These are phyloP conservation scores for Trichoplusia ni DNA, from an alignment of 1,140 invertebrate species.

Conservation along the genomic window DNA sequence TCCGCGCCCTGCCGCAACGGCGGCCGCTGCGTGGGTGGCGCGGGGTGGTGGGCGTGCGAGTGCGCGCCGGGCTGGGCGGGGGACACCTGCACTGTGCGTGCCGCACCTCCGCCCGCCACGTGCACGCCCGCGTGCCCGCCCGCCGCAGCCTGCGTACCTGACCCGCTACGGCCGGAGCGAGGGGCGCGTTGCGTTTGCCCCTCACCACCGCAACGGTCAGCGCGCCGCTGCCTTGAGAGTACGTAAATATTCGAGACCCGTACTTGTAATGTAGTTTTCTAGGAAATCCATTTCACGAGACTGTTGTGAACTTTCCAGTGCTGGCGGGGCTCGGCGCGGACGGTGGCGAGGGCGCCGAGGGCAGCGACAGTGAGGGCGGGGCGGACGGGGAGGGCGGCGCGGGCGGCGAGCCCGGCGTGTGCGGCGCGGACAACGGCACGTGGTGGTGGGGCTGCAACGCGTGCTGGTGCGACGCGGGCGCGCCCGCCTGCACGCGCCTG, in stretches of 20 bases:
- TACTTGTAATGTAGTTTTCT: too few relatives aligned
- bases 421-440: conserved; percentile 79
- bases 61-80: conserved; percentile 91
- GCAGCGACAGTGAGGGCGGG: conserved; percentile 88
- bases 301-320: conserved; percentile 39
- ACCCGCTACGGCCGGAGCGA: conserved; percentile 32
- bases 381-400: conserved; percentile 85
- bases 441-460: conserved; percentile 90
- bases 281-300: not conserved
- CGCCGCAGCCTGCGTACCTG: conserved; percentile 48
- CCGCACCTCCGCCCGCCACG: conserved; percentile 89
- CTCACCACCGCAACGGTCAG: conserved; percentile 48
- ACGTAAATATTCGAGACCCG: too few relatives aligned
- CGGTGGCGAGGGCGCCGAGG: conserved; percentile 88
- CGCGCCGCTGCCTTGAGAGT: conserved; percentile 64
- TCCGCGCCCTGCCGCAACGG: conserved; percentile 86
- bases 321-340: conserved; percentile 83
- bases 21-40: conserved; percentile 90
- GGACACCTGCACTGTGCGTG: conserved; percentile 89
- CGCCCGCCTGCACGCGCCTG: conserved; percentile 90
- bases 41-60: conserved; percentile 87
- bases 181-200: conserved; percentile 60
- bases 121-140: conserved; percentile 59
- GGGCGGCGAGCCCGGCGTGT: conserved; percentile 46
- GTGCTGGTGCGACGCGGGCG: conserved; percentile 88